Conservation (phyloP, 2,113 vertebrate genomes). For the Urocynchramus pylzowi region DNA sequence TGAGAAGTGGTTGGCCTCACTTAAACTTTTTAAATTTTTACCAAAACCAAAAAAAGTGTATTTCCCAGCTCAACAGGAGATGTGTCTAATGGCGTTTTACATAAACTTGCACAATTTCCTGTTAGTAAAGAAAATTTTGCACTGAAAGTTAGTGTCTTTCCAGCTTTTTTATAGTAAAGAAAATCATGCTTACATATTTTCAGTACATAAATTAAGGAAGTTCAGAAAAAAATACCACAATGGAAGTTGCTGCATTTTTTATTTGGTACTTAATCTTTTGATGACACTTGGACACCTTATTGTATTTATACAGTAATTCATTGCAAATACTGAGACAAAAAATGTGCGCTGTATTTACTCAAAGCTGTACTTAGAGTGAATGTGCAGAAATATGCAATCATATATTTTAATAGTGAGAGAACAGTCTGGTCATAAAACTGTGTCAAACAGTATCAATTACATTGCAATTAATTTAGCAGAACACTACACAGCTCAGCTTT, state of each 20-base stretch:
- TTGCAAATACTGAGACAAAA: slow-evolving; percentile 24
- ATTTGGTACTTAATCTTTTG: background rate
- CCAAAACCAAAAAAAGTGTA: background rate
- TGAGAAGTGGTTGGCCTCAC: background rate
- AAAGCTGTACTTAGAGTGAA: background rate
- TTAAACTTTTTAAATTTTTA: background rate
- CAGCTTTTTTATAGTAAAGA: background rate
- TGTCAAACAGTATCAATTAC: slow-evolving; percentile 42
- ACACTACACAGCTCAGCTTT: slow-evolving; percentile 18
- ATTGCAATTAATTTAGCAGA: slow-evolving; percentile 43
- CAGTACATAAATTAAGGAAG: background rate
- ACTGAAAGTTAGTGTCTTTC: background rate
- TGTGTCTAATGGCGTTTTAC: background rate
- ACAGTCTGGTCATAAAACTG: slow-evolving; percentile 3
- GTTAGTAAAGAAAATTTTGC: background rate
- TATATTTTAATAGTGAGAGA: background rate
- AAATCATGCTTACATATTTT: background rate
- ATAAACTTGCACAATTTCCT: background rate
- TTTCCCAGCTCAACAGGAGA: background rate
- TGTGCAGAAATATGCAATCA: background rate
- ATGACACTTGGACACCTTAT: background rate
- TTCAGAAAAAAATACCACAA: background rate
- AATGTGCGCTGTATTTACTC: background rate
- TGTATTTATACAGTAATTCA: background rate
- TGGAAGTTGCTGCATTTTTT: background rate